phyloP scores from a whole-genome alignment of 2,888 invertebrate species.

The Lasioglossum leucozonium region DNA sequence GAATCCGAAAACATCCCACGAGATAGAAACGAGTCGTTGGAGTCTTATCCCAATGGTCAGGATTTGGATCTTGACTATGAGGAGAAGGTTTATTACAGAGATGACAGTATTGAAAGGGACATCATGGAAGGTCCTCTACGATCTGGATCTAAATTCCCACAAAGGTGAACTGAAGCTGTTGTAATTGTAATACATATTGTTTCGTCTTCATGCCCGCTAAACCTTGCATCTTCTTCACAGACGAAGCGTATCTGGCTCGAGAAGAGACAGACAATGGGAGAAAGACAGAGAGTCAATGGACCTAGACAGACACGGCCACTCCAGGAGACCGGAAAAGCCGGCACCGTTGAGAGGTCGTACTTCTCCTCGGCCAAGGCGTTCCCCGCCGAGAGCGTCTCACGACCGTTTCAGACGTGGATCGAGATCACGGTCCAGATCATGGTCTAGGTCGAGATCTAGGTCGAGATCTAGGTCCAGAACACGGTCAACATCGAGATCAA shows the following conservation, averaged over 20 bases:
- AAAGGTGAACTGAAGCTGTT: slow-evolving; percentile 46
- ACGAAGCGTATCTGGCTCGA: slow-evolving; percentile 62
- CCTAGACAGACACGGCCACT: slow-evolving; percentile 70
- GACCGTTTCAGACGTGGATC: slow-evolving; percentile 78
- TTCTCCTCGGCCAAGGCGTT: slow-evolving; percentile 70
- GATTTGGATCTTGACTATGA: slow-evolving; percentile 73
- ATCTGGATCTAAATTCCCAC: slow-evolving; percentile 41
- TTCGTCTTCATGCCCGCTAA: too few relatives aligned
- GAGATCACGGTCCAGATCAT: slow-evolving; percentile 73
- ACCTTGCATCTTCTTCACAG: slow-evolving; percentile 30
- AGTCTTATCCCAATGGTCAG: slow-evolving; percentile 72
- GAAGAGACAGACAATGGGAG: slow-evolving; percentile 76
- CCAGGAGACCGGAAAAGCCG: slow-evolving; percentile 63
- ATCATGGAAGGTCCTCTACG: slow-evolving; percentile 71
- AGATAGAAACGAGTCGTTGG: slow-evolving; percentile 72
- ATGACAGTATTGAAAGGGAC: slow-evolving; percentile 78
- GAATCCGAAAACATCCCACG: slow-evolving; percentile 69
- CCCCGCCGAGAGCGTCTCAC: slow-evolving; percentile 79
- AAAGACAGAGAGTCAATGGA: slow-evolving; percentile 75
- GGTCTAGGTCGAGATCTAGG: slow-evolving; percentile 65
- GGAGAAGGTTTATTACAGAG: slow-evolving; percentile 73
- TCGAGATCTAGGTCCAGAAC: slow-evolving; percentile 67
- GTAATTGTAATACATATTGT: neutral
- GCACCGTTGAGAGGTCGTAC: slow-evolving; percentile 61
- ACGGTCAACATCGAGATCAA: slow-evolving; percentile 80